phyloP scores from a whole-genome alignment of 1,140 invertebrate genomes.

The Triops cancriformis region DNA sequence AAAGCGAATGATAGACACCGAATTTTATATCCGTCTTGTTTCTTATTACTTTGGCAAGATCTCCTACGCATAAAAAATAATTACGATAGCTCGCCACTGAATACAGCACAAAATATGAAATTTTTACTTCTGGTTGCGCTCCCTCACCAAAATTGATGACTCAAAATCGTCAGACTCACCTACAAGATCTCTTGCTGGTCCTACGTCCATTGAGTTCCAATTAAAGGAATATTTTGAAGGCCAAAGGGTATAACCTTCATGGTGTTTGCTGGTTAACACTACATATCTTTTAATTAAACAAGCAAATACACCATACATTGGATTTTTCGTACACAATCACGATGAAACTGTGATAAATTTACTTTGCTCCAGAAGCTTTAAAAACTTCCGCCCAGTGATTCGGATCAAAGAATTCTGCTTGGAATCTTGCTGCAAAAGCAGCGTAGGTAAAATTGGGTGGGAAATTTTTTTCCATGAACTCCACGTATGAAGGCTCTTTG shows the following conservation, averaged over 20 bases:
- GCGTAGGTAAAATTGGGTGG: conserved; percentile 73
- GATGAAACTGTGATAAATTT: conserved; percentile 22
- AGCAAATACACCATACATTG: neutral
- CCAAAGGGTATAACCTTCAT: conserved; percentile 85
- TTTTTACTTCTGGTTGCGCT: too few species aligned
- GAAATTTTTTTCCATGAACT: conserved; percentile 68
- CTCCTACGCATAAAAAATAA: conserved; percentile 43
- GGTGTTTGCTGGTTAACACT: conserved; percentile 86
- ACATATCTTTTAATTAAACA: conserved; percentile 55
- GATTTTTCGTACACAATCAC: neutral
- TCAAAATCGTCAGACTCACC: conserved; percentile 40
- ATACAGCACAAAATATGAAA: too few species aligned
- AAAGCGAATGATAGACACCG: conserved; percentile 81
- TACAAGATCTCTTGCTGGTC: conserved; percentile 71
- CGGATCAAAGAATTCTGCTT: conserved; percentile 71
- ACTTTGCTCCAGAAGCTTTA: conserved; percentile 65
- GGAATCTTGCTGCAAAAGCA: conserved; percentile 73
- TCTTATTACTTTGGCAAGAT: conserved; percentile 59
- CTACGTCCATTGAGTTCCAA: conserved; percentile 82
- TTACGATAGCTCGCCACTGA: neutral
- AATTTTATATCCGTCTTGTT: conserved; percentile 56
- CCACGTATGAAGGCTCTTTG: conserved; percentile 27
- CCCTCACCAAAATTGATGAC: too few species aligned
- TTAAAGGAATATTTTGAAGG: conserved; percentile 75
- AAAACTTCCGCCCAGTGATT: conserved; percentile 66